A percentile compares a stretch with the other conserved stretches of the same genome.
Conservation (phyloP, 2,888 invertebrate species). For the Acanthacorydalis orientalis region DNA sequence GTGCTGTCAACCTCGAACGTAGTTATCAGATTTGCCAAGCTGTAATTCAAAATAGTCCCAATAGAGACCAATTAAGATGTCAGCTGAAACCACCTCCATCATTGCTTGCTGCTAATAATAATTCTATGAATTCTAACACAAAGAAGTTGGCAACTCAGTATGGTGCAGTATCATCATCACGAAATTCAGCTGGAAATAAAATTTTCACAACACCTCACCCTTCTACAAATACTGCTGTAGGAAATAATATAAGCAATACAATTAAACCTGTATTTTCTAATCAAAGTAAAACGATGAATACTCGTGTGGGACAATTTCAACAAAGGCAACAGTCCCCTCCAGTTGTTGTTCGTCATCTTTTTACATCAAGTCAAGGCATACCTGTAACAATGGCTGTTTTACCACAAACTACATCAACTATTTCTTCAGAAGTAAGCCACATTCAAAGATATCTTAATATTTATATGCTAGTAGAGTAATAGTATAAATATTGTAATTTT, state of each 20-base stretch:
- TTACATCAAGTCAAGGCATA: constrained; percentile 35
- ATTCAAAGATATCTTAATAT: too few relatives aligned
- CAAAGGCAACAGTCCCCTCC: constrained; percentile 43
- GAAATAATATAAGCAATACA: constrained; percentile 23
- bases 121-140: constrained; percentile 18
- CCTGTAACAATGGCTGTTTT: constrained; percentile 37
- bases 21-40: constrained; percentile 90
- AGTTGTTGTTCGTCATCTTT: constrained; percentile 43
- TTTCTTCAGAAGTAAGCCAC: not conserved
- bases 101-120: constrained; percentile 33
- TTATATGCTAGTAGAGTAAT: too few relatives aligned
- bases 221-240: constrained; percentile 17
- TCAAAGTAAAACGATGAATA: constrained; percentile 22
- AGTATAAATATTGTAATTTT: too few relatives aligned
- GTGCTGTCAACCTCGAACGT: constrained; percentile 81
- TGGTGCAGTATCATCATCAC: constrained; percentile 24
- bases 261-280: constrained; percentile 20
- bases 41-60: constrained; percentile 86
- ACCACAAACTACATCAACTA: constrained; percentile 25
- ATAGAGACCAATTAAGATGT: constrained; percentile 69
- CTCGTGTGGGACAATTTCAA: constrained; percentile 26
- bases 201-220: constrained; percentile 26
- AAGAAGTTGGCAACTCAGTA: constrained; percentile 24
- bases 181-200: constrained; percentile 17
- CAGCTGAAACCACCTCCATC: constrained; percentile 77